Percentiles rank a stretch among this genome's conserved stretches.
phyloP scores from a whole-genome alignment of 2,888 invertebrate species.

The Megamerina dolium region DNA sequence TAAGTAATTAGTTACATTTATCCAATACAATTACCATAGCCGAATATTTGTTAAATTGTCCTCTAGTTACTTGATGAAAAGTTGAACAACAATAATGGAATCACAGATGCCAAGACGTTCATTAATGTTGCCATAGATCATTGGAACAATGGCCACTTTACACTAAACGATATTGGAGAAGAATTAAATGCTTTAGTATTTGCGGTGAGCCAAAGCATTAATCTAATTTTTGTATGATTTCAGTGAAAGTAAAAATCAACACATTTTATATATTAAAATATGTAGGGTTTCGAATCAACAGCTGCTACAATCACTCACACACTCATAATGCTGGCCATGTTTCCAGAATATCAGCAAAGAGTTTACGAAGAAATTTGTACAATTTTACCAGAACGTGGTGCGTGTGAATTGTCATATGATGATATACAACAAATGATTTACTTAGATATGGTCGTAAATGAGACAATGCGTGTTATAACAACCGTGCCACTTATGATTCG shows the following conservation, averaged over 20 bases:
- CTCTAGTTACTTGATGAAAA: slow-evolving; percentile 17
- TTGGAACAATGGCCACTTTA: slow-evolving; percentile 31
- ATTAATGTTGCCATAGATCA: slow-evolving; percentile 37
- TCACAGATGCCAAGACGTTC: no score
- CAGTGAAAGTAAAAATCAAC: no score
- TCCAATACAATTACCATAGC: no score
- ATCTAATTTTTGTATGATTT: neutral
- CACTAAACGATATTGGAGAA: slow-evolving; percentile 35
- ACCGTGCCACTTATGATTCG: slow-evolving; percentile 41
- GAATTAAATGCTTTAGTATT: slow-evolving; percentile 42
- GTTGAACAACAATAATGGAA: no score
- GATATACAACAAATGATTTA: no score
- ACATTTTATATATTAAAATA: no score
- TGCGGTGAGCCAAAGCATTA: slow-evolving; percentile 33
- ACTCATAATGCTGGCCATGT: no score
- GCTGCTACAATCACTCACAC: slow-evolving; percentile 38
- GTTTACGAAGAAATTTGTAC: slow-evolving; percentile 36
- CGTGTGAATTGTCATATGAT: no score
- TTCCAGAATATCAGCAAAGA: no score
- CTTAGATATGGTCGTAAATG: no score
- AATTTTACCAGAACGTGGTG: slow-evolving; percentile 30
- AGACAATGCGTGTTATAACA: slow-evolving; percentile 41
- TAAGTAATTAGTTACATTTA: no score
- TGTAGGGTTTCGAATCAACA: slow-evolving; percentile 43
- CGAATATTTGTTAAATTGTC: no score